Evolutionary conservation across 2,888 invertebrate species (phyloP).

Genomic region (Drosophila affinis): DNA sequence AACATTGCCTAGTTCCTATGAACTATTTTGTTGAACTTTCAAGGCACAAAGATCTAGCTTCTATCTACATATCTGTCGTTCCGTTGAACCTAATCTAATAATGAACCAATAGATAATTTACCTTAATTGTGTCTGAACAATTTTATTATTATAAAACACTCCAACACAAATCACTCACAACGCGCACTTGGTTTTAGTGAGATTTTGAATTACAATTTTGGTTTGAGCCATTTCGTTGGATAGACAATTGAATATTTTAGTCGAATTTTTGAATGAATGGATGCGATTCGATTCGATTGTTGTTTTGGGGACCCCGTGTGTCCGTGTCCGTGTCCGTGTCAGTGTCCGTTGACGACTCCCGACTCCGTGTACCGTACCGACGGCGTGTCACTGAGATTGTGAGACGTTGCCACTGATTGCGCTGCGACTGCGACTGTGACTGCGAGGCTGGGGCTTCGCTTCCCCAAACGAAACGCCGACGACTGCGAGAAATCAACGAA

Average conservation of each 20-base stretch:
- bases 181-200: slow-evolving; percentile 26
- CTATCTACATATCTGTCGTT: not conserved
- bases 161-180: slow-evolving; percentile 32
- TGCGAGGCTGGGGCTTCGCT: slow-evolving; percentile 20
- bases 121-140: slow-evolving; percentile 20
- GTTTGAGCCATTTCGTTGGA: slow-evolving; percentile 15
- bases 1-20: not conserved
- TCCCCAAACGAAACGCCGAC: slow-evolving; percentile 30
- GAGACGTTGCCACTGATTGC: slow-evolving; percentile 37
- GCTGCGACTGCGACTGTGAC: slow-evolving; percentile 36
- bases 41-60: not conserved
- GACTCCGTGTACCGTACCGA: slow-evolving; percentile 70
- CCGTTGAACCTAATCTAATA: not conserved
- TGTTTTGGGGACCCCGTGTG: slow-evolving; percentile 25
- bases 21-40: not conserved
- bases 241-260: slow-evolving; percentile 2
- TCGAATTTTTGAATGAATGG: slow-evolving; percentile 7
- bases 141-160: slow-evolving; percentile 25
- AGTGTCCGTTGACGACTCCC: slow-evolving; percentile 29
- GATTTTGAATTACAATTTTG: slow-evolving; percentile 5
- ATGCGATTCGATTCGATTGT: slow-evolving; percentile 7
- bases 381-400: slow-evolving; percentile 80
- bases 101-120: slow-evolving; percentile 21
- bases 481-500: slow-evolving; percentile 78
- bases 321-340: slow-evolving; percentile 6